phyloP scores from a whole-genome alignment of 1,140 invertebrate genomes.

The Euwallacea fornicatus region DNA sequence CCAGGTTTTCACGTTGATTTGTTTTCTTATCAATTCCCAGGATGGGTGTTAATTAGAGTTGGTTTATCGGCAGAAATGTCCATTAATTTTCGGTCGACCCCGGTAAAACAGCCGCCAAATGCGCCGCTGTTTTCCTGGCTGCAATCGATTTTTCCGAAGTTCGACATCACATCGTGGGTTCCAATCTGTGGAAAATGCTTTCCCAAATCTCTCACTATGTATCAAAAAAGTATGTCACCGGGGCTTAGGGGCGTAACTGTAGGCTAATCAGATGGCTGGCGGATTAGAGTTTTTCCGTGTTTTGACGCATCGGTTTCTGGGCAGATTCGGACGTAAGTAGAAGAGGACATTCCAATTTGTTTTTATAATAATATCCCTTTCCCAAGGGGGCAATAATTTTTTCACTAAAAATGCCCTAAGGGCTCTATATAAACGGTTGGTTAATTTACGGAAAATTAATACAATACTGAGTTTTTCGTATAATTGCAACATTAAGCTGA shows the following conservation, averaged over 20 bases:
- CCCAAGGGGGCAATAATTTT: neutral
- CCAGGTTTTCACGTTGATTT: no score
- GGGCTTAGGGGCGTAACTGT: neutral
- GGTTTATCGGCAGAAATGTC: no score
- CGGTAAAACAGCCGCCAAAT: neutral
- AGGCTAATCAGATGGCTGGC: conserved; percentile 9
- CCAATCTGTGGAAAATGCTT: conserved; percentile 19
- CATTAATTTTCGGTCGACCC: no score
- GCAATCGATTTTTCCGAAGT: conserved; percentile 11
- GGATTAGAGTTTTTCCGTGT: conserved; percentile 22
- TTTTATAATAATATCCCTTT: neutral
- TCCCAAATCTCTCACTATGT: conserved; percentile 4
- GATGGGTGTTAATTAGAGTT: no score
- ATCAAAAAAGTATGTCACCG: conserved; percentile 1
- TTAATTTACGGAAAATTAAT: neutral
- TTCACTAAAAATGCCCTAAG: no score
- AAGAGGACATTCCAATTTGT: neutral
- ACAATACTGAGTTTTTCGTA: neutral
- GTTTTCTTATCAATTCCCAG: no score
- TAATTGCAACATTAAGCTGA: neutral
- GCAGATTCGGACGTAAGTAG: conserved; percentile 20
- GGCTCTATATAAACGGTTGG: neutral
- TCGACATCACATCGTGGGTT: conserved; percentile 9
- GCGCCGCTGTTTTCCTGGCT: neutral
- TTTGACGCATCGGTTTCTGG: conserved; percentile 21